Evolutionary conservation across 2,888 invertebrate species (phyloP), one percentile per base, ranked within the genome.

Genomic region (Dione vanillae): DNA sequence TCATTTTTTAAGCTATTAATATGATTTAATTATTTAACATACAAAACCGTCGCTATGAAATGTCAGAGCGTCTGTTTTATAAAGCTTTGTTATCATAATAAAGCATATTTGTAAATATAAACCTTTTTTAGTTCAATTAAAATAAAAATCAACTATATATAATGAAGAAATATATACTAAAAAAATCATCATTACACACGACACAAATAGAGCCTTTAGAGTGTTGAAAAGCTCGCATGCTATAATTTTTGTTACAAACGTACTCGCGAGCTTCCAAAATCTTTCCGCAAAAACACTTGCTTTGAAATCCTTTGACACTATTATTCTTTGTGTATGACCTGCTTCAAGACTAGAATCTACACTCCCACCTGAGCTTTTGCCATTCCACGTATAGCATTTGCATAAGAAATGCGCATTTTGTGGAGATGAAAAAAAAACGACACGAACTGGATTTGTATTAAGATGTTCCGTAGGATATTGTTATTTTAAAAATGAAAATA

Each of bases 351-450:
- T 52, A 40, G 40, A 72, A 69, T 67, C 56, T 41, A 69, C 72
- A 62, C 62, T 66, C 49, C 61, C 10, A 67, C 71, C 67, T 74
- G 83, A 84, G 86, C 89, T 89, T 88, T 89, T 87, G 85, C 89
- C 88, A 88, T 89, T 82, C 87, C 87, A 85, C 86, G 86, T 85
- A 86, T 80, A 79, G 85, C 83, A 85, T 82, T 82, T 80, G 78
- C 81, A 82, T 89, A 82, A 83, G 81, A 86, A 88, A 85, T 88
- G 86, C 83, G 82, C 86, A 81, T 82, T 82, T 82, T 79, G 82
- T 82, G 80, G 68, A 56, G 71, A 79, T 76, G 72, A 11, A 19
- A 49, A 77, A 78, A 82, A 83, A 75, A 79, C 16, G 11, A 12
- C 45, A 62, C 49, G 16, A 64, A 6, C 19, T 16, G 14, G 37